Base-by-base conservation (phyloP, 1,140 invertebrate genomes). In the Euura saliciscinereae region DNA sequence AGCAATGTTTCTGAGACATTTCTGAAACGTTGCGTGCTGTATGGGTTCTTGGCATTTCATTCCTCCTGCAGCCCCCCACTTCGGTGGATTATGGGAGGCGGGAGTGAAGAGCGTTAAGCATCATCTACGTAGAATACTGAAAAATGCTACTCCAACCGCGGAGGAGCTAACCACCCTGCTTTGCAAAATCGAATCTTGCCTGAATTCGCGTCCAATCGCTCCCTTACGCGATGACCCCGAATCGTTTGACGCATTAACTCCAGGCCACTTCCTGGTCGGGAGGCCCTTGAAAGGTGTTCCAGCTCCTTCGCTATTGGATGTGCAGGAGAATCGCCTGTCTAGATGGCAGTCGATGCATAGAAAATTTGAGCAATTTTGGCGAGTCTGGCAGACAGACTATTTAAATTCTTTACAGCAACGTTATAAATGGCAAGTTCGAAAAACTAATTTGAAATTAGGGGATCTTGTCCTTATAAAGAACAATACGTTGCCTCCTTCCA, bases 31-130 rank as follows among this genome's bases (percentile, higher is more conserved):
- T n/a, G n/a, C n/a, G n/a, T n/a, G n/a, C n/a, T n/a, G n/a, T n/a
- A n/a, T n/a, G n/a, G n/a, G n/a, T n/a, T n/a, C n/a, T 73, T 87
- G 83, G 82, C 70, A 79, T 2, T 87, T 83, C 71, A 86, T 82
- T 28, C 82, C 85, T 2, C 86, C 85, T 2, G 51, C 68, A 11
- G 77, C 79, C 0, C 82, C 84, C 0, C 81, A 87, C 70, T 83
- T 85, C 76, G 84, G 84, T 4, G 85, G 85, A 2, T 77, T 79
- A 0, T 88, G n/a, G n/a, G n/a, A n/a, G n/a, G n/a, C n/a, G n/a
- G n/a, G n/a, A n/a, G n/a, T n/a, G n/a, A n/a, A n/a, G 86, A 85
- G 85, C 88, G 67, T 72, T 83, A 1, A 67, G 84, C 4, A 80
- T 88, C 2, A 74, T 70, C 86, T 0, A 45, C 69, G 0, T 46